Conservation (phyloP, 2,797 vertebrate species). For the Phylloscopus collybita region DNA sequence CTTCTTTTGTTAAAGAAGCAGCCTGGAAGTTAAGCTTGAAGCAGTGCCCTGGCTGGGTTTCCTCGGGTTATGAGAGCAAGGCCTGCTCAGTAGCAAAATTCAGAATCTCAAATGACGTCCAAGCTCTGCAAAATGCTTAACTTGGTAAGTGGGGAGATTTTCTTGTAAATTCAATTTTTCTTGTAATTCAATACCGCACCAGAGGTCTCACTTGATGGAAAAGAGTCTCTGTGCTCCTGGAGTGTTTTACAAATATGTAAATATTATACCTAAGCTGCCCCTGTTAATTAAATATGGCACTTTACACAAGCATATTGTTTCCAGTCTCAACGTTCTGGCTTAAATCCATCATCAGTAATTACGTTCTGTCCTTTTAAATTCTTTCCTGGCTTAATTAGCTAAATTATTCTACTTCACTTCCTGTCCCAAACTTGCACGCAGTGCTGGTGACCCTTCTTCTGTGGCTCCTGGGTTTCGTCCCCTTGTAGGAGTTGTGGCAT, state of each 20-base stretch:
- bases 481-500: fast-evolving
- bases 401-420: constrained; percentile 37
- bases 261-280: constrained; percentile 58
- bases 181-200: constrained; percentile 36
- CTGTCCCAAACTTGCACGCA: not conserved
- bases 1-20: not conserved
- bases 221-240: constrained; percentile 50
- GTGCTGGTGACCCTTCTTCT: not conserved
- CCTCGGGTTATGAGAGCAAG: not conserved
- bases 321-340: constrained; percentile 56
- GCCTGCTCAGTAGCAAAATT: not conserved
- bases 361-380: constrained; percentile 37
- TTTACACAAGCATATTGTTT: constrained; percentile 55
- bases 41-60: not conserved
- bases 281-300: constrained; percentile 63
- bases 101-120: not conserved
- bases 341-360: constrained; percentile 63
- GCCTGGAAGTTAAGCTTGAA: not conserved
- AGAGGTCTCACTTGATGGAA: constrained; percentile 43
- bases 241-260: constrained; percentile 66
- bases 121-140: constrained; percentile 19
- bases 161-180: constrained; percentile 51
- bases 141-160: constrained; percentile 41
- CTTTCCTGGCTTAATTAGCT: constrained; percentile 22
- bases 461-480: not conserved